A percentile compares a stretch with the other conserved stretches of the same genome.
Conservation (phyloP, 2,888 invertebrate species). For the Willowsia nigromaculata region DNA sequence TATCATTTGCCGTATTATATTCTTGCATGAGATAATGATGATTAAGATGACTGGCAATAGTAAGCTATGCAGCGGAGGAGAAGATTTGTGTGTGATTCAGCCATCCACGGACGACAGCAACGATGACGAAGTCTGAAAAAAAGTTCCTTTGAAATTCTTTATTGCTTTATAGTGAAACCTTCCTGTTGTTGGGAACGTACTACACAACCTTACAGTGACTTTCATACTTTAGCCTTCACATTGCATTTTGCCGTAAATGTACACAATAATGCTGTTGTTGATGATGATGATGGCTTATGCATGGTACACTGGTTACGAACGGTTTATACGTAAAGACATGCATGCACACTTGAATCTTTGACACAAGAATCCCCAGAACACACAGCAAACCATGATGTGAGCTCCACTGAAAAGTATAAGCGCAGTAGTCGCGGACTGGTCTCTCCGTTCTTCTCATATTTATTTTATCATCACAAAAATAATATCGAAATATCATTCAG, state of each 20-base stretch:
- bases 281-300: conserved; percentile 12
- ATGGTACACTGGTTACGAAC: conserved; percentile 14
- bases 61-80: neutral
- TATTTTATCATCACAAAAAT: conserved; percentile 6
- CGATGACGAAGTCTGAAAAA: conserved; percentile 44
- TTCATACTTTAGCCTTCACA: conserved; percentile 70
- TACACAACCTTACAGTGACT: conserved; percentile 52
- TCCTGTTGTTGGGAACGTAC: conserved; percentile 20
- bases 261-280: neutral
- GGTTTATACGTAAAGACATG: neutral
- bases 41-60: neutral
- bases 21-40: conserved; percentile 6
- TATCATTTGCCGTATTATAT: neutral
- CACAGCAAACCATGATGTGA: neutral
- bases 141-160: conserved; percentile 48
- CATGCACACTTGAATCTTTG: conserved; percentile 34
- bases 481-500: neutral
- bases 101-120: neutral
- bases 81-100: conserved; percentile 2
- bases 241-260: conserved; percentile 55
- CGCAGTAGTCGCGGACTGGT: neutral
- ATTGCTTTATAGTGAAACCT: conserved; percentile 27
- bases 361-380: conserved; percentile 23
- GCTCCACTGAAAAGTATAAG: neutral
- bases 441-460: neutral